These are phyloP conservation scores for Strix aluco DNA, from an alignment of 2,113 vertebrate species.

Conservation along the genomic window DNA sequence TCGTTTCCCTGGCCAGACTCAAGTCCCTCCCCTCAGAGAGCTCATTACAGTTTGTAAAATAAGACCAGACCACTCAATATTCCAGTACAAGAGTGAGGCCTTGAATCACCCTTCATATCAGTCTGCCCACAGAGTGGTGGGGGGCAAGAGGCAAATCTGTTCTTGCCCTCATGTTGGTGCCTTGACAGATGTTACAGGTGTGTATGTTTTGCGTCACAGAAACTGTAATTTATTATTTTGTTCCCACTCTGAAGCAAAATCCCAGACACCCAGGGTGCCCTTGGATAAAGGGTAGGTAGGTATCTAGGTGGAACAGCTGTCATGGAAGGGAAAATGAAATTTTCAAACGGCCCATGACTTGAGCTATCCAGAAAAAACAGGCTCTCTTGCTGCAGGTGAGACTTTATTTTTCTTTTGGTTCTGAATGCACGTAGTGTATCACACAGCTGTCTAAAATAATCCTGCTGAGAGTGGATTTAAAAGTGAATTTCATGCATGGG, in stretches of 20 bases:
- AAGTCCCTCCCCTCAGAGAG: neutral
- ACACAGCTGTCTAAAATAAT: constrained; percentile 68
- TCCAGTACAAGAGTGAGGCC: neutral
- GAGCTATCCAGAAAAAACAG: constrained; percentile 66
- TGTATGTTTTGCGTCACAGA: constrained; percentile 30
- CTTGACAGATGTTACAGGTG: neutral
- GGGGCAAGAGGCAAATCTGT: neutral
- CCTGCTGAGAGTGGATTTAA: constrained; percentile 72
- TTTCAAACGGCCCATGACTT: constrained; percentile 56
- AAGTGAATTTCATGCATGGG: constrained; percentile 76
- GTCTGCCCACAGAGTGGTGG: neutral
- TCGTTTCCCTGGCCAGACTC: neutral
- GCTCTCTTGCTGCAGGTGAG: constrained; percentile 67
- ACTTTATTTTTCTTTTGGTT: constrained; percentile 75
- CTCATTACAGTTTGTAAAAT: neutral
- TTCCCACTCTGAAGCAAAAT: constrained; percentile 54
- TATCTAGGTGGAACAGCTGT: neutral
- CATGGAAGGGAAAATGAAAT: constrained; percentile 46
- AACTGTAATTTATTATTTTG: constrained; percentile 24
- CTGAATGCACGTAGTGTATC: constrained; percentile 75
- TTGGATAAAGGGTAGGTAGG: neutral
- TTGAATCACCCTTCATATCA: neutral
- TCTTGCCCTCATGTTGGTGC: constrained; percentile 10
- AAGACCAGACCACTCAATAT: constrained; percentile 6
- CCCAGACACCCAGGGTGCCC: constrained; percentile 5